phyloP scores from a whole-genome alignment of 2,888 invertebrate genomes.

The Lagria hirta region DNA sequence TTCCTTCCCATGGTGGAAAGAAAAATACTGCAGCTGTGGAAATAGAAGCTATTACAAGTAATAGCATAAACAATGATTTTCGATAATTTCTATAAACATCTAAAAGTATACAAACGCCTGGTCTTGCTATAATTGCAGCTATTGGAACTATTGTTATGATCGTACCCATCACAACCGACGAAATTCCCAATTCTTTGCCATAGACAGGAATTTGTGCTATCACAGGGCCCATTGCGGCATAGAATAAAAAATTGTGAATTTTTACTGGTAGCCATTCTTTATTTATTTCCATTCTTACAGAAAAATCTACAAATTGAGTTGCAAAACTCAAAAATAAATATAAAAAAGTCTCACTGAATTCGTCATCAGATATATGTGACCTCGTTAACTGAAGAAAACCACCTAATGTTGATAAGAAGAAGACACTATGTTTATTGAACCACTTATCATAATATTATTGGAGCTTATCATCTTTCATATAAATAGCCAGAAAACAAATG shows the following conservation, averaged over 20 bases:
- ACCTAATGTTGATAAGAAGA: too few relatives aligned
- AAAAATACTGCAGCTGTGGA: slow-evolving; percentile 71
- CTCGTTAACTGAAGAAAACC: too few relatives aligned
- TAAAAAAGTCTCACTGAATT: too few relatives aligned
- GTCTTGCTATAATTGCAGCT: slow-evolving; percentile 76
- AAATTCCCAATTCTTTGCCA: slow-evolving; percentile 76
- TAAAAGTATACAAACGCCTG: slow-evolving; percentile 71
- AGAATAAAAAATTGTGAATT: slow-evolving; percentile 84
- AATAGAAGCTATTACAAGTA: slow-evolving; percentile 66
- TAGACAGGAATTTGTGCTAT: slow-evolving; percentile 76
- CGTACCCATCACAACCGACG: slow-evolving; percentile 73
- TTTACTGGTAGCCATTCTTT: slow-evolving; percentile 74
- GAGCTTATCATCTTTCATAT: too few relatives aligned
- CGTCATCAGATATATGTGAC: too few relatives aligned
- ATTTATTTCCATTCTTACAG: too few relatives aligned
- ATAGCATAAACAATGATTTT: slow-evolving; percentile 69
- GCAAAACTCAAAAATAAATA: too few relatives aligned
- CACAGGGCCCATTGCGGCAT: slow-evolving; percentile 81
- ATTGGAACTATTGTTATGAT: slow-evolving; percentile 75
- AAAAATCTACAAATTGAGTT: too few relatives aligned
- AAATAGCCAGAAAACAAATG: too few relatives aligned
- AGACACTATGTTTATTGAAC: too few relatives aligned
- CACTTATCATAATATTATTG: too few relatives aligned
- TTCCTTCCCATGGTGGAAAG: slow-evolving; percentile 57
- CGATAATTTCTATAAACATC: slow-evolving; percentile 71